Conservation (phyloP, 2,797 vertebrate species). For the Spinus pinus region DNA sequence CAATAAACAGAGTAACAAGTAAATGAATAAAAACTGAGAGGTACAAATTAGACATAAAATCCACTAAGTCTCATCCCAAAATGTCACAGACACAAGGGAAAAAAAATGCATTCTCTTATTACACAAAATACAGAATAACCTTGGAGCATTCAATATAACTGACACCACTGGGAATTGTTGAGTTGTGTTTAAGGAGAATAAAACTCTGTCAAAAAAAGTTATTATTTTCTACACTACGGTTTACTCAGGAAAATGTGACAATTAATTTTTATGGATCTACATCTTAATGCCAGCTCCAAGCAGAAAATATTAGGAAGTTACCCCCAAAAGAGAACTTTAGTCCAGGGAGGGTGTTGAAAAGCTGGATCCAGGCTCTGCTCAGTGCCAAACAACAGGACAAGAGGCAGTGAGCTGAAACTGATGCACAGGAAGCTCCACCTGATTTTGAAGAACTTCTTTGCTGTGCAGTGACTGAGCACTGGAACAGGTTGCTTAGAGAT, state of each 20-base stretch:
- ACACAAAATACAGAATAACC: neutral
- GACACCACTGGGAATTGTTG: neutral
- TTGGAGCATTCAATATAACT: neutral
- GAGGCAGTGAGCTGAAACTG: neutral
- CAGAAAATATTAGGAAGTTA: neutral
- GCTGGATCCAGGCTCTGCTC: neutral
- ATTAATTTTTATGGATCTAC: neutral
- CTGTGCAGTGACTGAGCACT: too few relatives aligned
- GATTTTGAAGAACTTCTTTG: neutral
- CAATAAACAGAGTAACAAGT: neutral
- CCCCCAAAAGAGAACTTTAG: neutral
- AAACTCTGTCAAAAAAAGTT: neutral
- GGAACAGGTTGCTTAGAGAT: neutral
- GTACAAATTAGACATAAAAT: neutral
- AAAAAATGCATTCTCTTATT: neutral
- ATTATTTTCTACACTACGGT: neutral
- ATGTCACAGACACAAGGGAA: neutral
- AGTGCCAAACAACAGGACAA: accelerated
- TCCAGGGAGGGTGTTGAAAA: neutral
- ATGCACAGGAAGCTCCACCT: neutral
- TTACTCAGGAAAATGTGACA: neutral
- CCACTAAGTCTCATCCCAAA: neutral
- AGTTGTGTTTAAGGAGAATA: neutral
- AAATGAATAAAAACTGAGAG: neutral
- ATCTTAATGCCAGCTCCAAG: neutral